Evolutionary conservation across 2,797 vertebrate genomes (phyloP), one percentile per base, ranked within the genome.

Genomic region (Esox masquinongy): DNA sequence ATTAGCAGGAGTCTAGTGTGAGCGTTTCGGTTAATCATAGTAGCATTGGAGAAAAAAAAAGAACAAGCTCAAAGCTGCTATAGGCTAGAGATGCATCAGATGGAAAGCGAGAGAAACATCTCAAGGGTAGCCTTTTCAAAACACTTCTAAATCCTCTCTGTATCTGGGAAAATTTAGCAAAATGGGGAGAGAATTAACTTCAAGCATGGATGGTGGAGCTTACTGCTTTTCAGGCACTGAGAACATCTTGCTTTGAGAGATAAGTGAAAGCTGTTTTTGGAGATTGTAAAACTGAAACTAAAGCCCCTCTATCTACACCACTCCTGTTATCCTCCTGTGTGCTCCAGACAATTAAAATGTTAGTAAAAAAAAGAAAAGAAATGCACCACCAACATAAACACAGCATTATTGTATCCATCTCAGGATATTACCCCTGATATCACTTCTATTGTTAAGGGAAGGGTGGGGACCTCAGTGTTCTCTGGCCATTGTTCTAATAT

Each of bases 231-330:
- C 78, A 88, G 78, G 80, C 84, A 77, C 81, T 29, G 79, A 86
- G 84, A 80, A 88, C 79, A 84, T 90, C 86, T 90, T 90, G 87
- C 81, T 86, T 16, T 72, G 77, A 74, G 82, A 82, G 88, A 92
- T 91, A 89, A 91, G 87, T 86, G 79, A 77, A 78, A 84, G 82
- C 84, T 78, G 84, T 86, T 91, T 85, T 92, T 89, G 85, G 83
- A 91, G 82, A 87, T 89, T 89, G 86, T 86, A 81, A 80, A 83
- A 85, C 82, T 71, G 71, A 84, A 85, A 77, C 81, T 76, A 86
- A 89, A 90, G 75, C 84, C 66, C 66, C 56, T 9, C 8, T 84
- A 88, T 88, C 84, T 82, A 71, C 79, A 84, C 79, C 72, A 80
- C 81, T 76, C 77, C 79, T 81, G 85, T 87, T 85, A 82, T 91